These are phyloP conservation scores for Etia nguti DNA, from an alignment of 2,113 vertebrate genomes.

Conservation along the genomic window DNA sequence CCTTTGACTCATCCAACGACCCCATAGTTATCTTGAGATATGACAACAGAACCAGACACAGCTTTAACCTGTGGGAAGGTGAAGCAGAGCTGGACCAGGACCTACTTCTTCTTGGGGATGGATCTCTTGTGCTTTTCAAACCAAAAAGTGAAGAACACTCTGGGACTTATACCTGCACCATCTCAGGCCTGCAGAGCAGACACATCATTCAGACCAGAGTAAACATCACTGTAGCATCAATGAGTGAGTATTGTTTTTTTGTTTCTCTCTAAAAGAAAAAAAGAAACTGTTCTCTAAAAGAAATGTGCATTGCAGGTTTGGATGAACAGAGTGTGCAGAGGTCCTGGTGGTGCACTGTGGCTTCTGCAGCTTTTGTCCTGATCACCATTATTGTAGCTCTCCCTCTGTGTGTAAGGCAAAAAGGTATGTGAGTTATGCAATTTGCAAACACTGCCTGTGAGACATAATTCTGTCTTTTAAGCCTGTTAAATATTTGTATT, in stretches of 20 bases:
- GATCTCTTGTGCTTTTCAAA: constrained; percentile 61
- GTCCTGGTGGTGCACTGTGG: constrained; percentile 71
- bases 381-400: constrained; percentile 57
- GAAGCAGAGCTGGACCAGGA: constrained; percentile 59
- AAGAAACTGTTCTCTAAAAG: background rate
- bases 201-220: constrained; percentile 59
- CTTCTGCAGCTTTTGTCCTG: constrained; percentile 64
- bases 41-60: constrained; percentile 56
- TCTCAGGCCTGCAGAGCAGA: constrained; percentile 56
- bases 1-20: constrained; percentile 48
- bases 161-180: constrained; percentile 64
- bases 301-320: constrained; percentile 43
- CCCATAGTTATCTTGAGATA: constrained; percentile 59
- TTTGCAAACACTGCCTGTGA: background rate
- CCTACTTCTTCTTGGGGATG: constrained; percentile 54
- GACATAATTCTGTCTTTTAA: background rate
- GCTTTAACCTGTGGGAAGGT: constrained; percentile 59
- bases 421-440: constrained; percentile 41
- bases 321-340: constrained; percentile 42
- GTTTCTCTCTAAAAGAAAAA: background rate
- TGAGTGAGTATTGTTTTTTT: constrained; percentile 44
- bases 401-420: constrained; percentile 55
- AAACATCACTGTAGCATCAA: constrained; percentile 57
- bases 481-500: background rate
- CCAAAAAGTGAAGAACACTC: constrained; percentile 51